Evolutionary conservation across 2,888 invertebrate species (phyloP).

Genomic region (Hylaea fasciaria): DNA sequence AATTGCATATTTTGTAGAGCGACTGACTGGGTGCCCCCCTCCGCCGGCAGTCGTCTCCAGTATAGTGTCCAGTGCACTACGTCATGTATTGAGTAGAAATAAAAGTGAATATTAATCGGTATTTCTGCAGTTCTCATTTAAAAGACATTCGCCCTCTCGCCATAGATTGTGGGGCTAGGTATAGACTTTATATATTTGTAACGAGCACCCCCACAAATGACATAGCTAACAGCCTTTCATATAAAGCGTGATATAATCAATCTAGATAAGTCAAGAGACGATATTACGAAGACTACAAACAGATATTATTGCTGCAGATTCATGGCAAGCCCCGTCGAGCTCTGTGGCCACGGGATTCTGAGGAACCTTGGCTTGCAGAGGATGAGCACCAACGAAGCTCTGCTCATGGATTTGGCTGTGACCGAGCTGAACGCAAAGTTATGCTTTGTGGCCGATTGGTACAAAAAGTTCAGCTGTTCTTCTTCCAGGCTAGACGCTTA

Average conservation of each 20-base stretch:
- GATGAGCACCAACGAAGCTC: slow-evolving; percentile 72
- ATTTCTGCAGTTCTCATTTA: too few relatives aligned
- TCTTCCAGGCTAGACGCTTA: slow-evolving; percentile 55
- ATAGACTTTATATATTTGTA: slow-evolving; percentile 1
- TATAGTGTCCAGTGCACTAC: too few relatives aligned
- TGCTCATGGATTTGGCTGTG: slow-evolving; percentile 67
- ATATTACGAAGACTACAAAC: slow-evolving; percentile 23
- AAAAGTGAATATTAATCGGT: too few relatives aligned
- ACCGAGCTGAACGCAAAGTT: slow-evolving; percentile 58
- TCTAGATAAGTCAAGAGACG: slow-evolving; percentile 1
- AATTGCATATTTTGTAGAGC: too few relatives aligned
- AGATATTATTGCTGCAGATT: slow-evolving; percentile 69
- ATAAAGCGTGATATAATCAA: not conserved
- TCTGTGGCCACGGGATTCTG: slow-evolving; percentile 74
- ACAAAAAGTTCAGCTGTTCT: slow-evolving; percentile 58
- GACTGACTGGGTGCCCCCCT: too few relatives aligned
- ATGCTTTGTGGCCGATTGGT: slow-evolving; percentile 63
- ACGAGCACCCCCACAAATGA: too few relatives aligned
- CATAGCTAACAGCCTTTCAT: slow-evolving; percentile 8
- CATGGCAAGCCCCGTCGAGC: slow-evolving; percentile 71
- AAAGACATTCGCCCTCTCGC: too few relatives aligned
- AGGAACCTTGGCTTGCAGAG: slow-evolving; percentile 78
- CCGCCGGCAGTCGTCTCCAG: too few relatives aligned
- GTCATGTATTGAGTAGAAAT: too few relatives aligned
- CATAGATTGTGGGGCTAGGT: not conserved